Base-by-base conservation (phyloP, 1,140 invertebrate genomes). In the Eubasilissa regina region DNA sequence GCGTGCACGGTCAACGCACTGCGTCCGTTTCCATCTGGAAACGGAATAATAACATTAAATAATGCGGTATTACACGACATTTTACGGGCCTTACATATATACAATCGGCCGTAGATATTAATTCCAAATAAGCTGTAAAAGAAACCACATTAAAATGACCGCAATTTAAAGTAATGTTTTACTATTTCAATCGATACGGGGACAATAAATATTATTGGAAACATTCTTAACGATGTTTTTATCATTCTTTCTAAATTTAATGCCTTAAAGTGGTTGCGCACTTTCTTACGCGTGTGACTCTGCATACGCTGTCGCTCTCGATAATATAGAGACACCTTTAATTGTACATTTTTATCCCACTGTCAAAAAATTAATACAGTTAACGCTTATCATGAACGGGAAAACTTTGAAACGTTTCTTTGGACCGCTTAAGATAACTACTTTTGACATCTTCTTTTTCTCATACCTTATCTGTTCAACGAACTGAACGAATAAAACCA, bases 1-100 rank as follows among this genome's bases (percentile, higher is more conserved):
- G n/a, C 48, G n/a, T 51, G 48, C 48, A 51, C 48, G 48, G 48
- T 51, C 48, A 51, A 51, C n/a, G 48, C 48, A 51, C 48, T 51
- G 9, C 1, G n/a, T 51, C 48, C 48, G n/a, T 51, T 51, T 15
- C 48, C n/a, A 15, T 12, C 48, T 13, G 11, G n/a, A 51, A 51
- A 51, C n/a, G 48, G 3, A 51, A 51, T 51, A 51, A 51, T 51
- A 51, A 51, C 48, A 51, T 51, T 51, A 51, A 51, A 51, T 51
- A 51, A 51, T 0, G 48, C 48, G 11, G 48, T 51, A 51, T 51
- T 51, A 51, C 48, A 15, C 48, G 48, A 51, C 48, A 51, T 15
- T 51, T 51, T 51, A 51, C 48, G 48, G 48, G 48, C 11, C n/a
- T 35, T 35, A 35, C 25, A 35, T 35, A 35, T 35, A 51, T 15